Evolutionary conservation across 2,113 vertebrate genomes (phyloP), one percentile per base, ranked within the genome.

Genomic region (Rhodinocichla rosea): DNA sequence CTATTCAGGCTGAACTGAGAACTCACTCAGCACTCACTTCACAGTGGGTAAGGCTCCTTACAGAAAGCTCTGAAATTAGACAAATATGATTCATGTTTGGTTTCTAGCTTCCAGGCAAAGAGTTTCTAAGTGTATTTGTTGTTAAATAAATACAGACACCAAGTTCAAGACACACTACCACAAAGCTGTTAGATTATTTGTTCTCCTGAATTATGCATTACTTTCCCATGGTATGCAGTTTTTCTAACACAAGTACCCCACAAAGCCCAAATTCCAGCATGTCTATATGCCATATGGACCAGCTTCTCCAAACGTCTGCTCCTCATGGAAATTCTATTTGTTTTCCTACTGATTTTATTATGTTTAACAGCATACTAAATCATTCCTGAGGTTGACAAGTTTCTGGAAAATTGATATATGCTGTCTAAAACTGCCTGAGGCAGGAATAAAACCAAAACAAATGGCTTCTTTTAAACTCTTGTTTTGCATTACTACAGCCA

Each of bases 331-430:
- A 96, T 92, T 94, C 89, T 95, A 96, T 96, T 97, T 95, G 96
- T 95, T 96, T 95, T 97, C 86, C 73, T 89, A 79, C 85, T 94
- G 94, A 96, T 97, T 97, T 94, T 93, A 96, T 96, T 97, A 95
- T 90, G 73, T 84, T 94, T 95, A 97, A 97, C 91, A 86, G 88
- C 80, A 95, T 53, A 94, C 81, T 96, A 97, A 97, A 97, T 97
- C 95, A 94, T 97, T 95, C 86, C 91, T 73, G 90, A 96, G 88
- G 79, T 65, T 97, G 97, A 97, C 95, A 96, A 95, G 96, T 91
- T 83, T 93, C 91, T 92, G 90, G 93, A 85, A 96, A 91, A 97
- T 96, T 95, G 95, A 97, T 95, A 97, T 96, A 95, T 71, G 88
- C 94, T 93, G 95, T 85, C 90, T 95, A 96, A 97, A 92, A 94